A percentile compares a stretch with the other conserved stretches of the same genome.
Evolutionary conservation across 2,113 vertebrate species (phyloP).

Genomic region (Urocynchramus pylzowi): DNA sequence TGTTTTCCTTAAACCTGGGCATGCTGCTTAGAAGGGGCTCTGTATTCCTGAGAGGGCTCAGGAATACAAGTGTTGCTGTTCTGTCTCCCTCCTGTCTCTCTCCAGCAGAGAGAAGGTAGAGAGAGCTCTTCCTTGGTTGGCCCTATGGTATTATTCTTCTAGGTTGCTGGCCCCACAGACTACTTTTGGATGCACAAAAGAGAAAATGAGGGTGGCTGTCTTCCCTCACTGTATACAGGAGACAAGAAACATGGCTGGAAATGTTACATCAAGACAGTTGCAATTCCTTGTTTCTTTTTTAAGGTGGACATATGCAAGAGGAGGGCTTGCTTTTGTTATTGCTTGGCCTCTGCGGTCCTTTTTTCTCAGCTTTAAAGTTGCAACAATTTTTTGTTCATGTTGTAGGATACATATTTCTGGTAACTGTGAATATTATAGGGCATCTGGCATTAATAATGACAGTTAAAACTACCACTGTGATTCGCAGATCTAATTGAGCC

Average conservation of each 20-base stretch:
- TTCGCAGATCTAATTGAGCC: slow-evolving; percentile 10
- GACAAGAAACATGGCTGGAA: neutral
- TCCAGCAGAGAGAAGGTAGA: neutral
- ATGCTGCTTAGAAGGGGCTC: neutral
- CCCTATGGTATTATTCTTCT: neutral
- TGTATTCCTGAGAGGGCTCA: neutral
- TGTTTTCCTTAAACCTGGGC: neutral
- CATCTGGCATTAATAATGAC: slow-evolving; percentile 14
- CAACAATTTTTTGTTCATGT: neutral
- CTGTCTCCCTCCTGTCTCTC: neutral
- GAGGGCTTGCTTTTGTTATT: neutral
- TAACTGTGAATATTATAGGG: neutral
- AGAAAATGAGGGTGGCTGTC: neutral
- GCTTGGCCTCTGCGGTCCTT: neutral
- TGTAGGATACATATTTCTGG: neutral
- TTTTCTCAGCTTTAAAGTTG: neutral
- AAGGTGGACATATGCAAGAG: neutral
- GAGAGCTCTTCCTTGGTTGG: neutral
- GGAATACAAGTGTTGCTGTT: neutral
- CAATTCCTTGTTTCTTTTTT: neutral
- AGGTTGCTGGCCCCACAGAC: neutral
- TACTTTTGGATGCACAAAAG: neutral
- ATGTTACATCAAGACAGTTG: neutral
- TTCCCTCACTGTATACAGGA: neutral
- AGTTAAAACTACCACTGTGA: neutral